phyloP scores from a whole-genome alignment of 1,140 invertebrate genomes.

The Habropoda laboriosa region DNA sequence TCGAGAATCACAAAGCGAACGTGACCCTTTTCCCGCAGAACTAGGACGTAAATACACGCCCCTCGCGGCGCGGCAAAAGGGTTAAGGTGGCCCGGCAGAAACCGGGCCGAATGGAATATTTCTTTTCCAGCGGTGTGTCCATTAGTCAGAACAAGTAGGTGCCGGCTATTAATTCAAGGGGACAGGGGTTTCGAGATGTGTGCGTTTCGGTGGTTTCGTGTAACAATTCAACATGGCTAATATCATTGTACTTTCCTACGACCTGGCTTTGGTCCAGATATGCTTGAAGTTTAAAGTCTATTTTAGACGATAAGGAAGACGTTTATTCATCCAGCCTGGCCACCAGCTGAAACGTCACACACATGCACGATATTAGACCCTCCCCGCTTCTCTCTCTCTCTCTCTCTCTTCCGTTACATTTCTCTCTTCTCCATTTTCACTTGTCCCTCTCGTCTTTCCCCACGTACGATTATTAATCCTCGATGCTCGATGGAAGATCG shows the following conservation, averaged over 20 bases:
- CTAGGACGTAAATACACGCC: not conserved
- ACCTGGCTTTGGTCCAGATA: slow-evolving; percentile 79
- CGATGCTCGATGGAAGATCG: slow-evolving; percentile 46
- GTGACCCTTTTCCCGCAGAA: slow-evolving; percentile 5
- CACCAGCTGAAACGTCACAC: slow-evolving; percentile 77
- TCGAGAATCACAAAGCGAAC: not conserved
- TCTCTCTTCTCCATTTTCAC: too few relatives aligned
- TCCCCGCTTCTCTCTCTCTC: slow-evolving; percentile 2
- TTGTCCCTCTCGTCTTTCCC: slow-evolving; percentile 1
- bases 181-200: slow-evolving; percentile 27
- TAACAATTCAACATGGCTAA: slow-evolving; percentile 73
- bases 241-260: slow-evolving; percentile 77
- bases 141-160: slow-evolving; percentile 14
- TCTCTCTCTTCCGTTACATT: too few relatives aligned
- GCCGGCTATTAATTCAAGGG: slow-evolving; percentile 10
- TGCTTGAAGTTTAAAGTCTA: slow-evolving; percentile 79
- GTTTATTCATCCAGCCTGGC: slow-evolving; percentile 80
- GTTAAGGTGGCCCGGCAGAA: slow-evolving; percentile 1
- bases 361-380: slow-evolving; percentile 71
- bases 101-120: not conserved
- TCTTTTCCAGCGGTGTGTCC: slow-evolving; percentile 40
- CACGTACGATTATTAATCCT: slow-evolving; percentile 62
- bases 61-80: not conserved
- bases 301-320: slow-evolving; percentile 82
- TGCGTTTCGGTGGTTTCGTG: too few relatives aligned